phyloP scores from a whole-genome alignment of 2,797 vertebrate genomes.

The Acomys russatus region DNA sequence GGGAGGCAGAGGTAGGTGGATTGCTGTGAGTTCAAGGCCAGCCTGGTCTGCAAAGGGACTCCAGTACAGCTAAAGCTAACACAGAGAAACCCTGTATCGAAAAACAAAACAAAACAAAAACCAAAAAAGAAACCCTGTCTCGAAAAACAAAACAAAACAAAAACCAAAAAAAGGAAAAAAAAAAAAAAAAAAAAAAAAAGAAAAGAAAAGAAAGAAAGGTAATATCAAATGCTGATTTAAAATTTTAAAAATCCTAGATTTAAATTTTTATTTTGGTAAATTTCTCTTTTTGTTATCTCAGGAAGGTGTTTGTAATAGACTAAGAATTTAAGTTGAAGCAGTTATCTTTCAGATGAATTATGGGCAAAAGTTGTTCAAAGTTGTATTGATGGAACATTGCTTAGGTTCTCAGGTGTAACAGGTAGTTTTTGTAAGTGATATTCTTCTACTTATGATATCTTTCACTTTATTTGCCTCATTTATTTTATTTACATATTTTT shows the following conservation, averaged over 20 bases:
- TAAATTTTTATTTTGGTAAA: constrained; percentile 61
- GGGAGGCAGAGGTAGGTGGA: too few relatives aligned
- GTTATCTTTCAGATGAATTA: background rate
- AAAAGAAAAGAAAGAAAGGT: background rate
- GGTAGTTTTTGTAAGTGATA: background rate
- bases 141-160: too few relatives aligned
- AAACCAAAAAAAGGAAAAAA: too few relatives aligned
- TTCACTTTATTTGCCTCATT: constrained; percentile 14
- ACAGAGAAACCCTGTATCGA: too few relatives aligned
- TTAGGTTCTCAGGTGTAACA: constrained; percentile 8
- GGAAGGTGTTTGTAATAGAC: constrained; percentile 47
- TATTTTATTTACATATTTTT: background rate
- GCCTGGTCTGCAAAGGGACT: too few relatives aligned
- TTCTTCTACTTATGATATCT: constrained; percentile 19
- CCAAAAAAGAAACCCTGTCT: too few relatives aligned
- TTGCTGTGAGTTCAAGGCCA: too few relatives aligned
- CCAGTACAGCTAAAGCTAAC: too few relatives aligned
- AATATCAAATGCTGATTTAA: constrained; percentile 48
- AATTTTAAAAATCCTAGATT: constrained; percentile 47
- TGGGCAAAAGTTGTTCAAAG: constrained; percentile 12
- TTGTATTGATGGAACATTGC: constrained; percentile 9
- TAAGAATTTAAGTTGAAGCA: constrained; percentile 8
- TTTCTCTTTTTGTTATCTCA: constrained; percentile 56
- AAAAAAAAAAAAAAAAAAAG: too few relatives aligned
- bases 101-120: too few relatives aligned